Evolutionary conservation across 2,888 invertebrate species (phyloP), one percentile per base, ranked within the genome.

Genomic region (Sepioteuthis lessoniana): DNA sequence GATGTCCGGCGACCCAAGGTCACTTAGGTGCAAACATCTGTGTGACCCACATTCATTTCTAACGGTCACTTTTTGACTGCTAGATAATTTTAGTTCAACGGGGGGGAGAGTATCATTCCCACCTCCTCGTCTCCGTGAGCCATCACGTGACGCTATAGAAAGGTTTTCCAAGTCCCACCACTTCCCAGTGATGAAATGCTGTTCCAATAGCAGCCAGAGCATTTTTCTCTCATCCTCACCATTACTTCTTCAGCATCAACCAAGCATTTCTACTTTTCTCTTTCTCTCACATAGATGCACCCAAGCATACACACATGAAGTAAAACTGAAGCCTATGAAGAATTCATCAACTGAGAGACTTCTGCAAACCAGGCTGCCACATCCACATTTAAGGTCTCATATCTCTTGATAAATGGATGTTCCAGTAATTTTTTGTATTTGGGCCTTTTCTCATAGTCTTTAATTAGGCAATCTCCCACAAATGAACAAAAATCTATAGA

Each of bases 381-480:
- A 95, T 98, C 98, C 8, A 97, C 97, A 37, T 97, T 95, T 95
- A 98, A 98, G 19, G 97, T 97, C 95, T 98, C 98, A 94, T 98
- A 98, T 96, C 98, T 98, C 97, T 98, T 98, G 94, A 99, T 98
- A 97, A 99, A 99, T 38, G 98, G 98, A 97, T 99, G 98, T 95
- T 98, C 98, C 97, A 99, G 98, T 31, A 99, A 98, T 97, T 98
- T 98, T 95, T 98, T 98, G 98, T 99, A 99, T 97, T 99, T 99
- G 95, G 99, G 99, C 96, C 99, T 98, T 96, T 98, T 98, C 97
- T 98, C 98, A 97, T 98, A 99, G 98, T 99, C 98, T 98, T 99
- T 99, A 96, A 98, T 99, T 97, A 99, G 98, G 98, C 99, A n/a
- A n/a, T n/a, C n/a, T n/a, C n/a, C n/a, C n/a, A n/a, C n/a, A n/a